Base-by-base conservation (phyloP, 2,113 vertebrate species). In the Sula dactylatra region DNA sequence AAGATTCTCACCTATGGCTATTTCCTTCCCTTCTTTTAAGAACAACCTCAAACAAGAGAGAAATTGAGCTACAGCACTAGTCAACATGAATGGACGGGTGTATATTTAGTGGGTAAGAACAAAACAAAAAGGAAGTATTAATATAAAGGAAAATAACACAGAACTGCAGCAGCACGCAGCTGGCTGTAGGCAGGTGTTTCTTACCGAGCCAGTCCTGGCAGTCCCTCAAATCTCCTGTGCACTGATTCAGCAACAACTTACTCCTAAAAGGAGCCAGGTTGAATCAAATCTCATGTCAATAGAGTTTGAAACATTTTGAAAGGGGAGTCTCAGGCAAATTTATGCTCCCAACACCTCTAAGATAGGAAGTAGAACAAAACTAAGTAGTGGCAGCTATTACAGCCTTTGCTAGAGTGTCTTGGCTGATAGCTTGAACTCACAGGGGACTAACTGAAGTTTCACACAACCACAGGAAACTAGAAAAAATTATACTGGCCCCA, bases 1-100 rank as follows among this genome's bases (percentile, higher is more conserved):
- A 94, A 93, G 70, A 96, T 80, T 88, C 71, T 80, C 71, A 93
- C 59, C 92, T 88, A 47, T 80, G 73, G 94, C 66, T 95, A 86
- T 96, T 93, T 81, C 56, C 77, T 94, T 84, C 80, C 21, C 19
- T 82, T 79, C 76, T 87, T 78, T 92, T 85, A 96, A 88, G 78
- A 92, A 89, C 50, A 70, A 27, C 27, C 32, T 62, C 56, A 82
- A 44, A 96, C 20, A 73, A 93, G 49, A 90, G 32, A 86, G 14
- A 74, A 90, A 55, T 54, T 86, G 72, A 94, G 73, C 86, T 83
- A 50, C 40, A 87, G 59, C 59, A 78, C 65, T 54, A 82, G 82
- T 88, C 79, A 93, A 54, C 44, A 31, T 38, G 67, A 94, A 82
- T 20, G 31, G 45, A 78, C 79, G 21, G 13, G 55, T 88, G 74